A percentile compares a stretch with the other conserved stretches of the same genome.
Conservation (phyloP, 1,140 invertebrate genomes). For the Augochlora pura region DNA sequence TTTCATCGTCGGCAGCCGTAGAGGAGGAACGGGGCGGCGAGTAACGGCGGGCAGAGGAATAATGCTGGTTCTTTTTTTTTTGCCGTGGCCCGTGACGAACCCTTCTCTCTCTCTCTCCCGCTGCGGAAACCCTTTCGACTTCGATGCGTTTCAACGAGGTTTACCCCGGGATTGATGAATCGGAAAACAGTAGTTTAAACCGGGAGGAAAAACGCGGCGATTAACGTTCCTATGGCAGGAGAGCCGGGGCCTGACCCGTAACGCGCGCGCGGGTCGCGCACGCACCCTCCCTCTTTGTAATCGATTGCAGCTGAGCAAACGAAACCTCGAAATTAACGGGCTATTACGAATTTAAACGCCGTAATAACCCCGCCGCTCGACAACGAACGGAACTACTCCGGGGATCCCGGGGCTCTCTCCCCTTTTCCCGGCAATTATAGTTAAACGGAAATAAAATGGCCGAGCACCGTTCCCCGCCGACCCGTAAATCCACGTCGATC, state of each 20-base stretch:
- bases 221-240: constrained; percentile 37
- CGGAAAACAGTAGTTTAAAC: constrained; percentile 51
- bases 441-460: constrained; percentile 40
- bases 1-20: constrained; percentile 35
- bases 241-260: not conserved
- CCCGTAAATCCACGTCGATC: constrained; percentile 12
- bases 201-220: constrained; percentile 40
- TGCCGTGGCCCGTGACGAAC: not conserved
- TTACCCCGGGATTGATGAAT: constrained; percentile 54
- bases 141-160: constrained; percentile 54
- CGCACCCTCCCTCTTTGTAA: constrained; percentile 37
- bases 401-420: not conserved
- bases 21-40: too few species aligned
- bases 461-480: not conserved
- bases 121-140: constrained; percentile 24
- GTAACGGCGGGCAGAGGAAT: not conserved
- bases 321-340: constrained; percentile 69
- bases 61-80: not conserved
- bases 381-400: not conserved
- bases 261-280: not conserved
- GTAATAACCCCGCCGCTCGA: constrained; percentile 60
- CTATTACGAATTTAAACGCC: constrained; percentile 68
- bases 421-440: constrained; percentile 12
- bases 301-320: constrained; percentile 72
- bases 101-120: not conserved